phyloP scores from a whole-genome alignment of 2,113 vertebrate species.

The Herpetotheres cachinnans region DNA sequence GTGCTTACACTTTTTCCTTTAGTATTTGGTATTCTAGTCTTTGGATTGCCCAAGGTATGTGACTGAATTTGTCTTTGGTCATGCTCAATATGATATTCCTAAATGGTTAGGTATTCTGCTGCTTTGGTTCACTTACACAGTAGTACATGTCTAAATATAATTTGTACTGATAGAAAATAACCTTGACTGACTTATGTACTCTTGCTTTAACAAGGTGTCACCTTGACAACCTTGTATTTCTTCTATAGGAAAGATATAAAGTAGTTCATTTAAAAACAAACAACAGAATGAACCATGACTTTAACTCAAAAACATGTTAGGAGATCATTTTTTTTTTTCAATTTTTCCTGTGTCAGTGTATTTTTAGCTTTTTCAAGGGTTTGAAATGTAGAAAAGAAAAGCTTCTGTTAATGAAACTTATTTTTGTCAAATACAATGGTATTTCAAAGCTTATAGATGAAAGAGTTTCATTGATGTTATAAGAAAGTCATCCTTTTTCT shows the following conservation, averaged over 20 bases:
- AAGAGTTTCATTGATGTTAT: not conserved
- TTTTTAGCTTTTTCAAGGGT: not conserved
- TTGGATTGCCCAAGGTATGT: not conserved
- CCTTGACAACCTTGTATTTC: not conserved
- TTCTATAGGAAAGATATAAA: not conserved
- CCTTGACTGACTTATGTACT: not conserved
- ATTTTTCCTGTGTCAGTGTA: not conserved
- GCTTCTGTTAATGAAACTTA: not conserved
- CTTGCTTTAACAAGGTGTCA: not conserved
- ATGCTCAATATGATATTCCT: not conserved
- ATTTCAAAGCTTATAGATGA: not conserved
- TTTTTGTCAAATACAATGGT: not conserved
- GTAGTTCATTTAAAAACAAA: not conserved
- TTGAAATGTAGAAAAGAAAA: not conserved
- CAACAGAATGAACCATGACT: not conserved
- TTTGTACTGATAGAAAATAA: not conserved
- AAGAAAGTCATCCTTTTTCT: not conserved
- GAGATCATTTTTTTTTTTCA: not conserved
- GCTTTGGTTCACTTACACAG: not conserved
- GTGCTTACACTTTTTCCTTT: not conserved
- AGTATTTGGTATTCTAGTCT: not conserved
- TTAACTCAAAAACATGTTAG: not conserved
- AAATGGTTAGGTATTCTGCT: not conserved
- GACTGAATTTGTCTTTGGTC: not conserved
- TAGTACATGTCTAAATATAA: not conserved